Conservation (phyloP, 2,113 vertebrate species). For the Oophaga pumilio region DNA sequence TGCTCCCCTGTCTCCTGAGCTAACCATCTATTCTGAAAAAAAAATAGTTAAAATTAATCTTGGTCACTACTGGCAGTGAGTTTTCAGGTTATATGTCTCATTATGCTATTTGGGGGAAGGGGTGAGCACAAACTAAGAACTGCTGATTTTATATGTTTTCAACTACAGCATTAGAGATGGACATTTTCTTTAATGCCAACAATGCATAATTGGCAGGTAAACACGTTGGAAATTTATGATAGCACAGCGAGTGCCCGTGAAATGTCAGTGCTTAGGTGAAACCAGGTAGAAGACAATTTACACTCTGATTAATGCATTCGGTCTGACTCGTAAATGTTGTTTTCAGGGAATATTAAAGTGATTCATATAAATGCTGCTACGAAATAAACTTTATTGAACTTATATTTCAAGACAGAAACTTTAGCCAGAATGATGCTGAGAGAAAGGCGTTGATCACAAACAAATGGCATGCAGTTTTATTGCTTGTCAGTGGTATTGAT, state of each 20-base stretch:
- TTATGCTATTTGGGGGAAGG: too few species aligned
- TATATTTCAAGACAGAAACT: conserved; percentile 32
- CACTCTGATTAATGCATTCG: conserved; percentile 15
- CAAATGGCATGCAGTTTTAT: conserved; percentile 42
- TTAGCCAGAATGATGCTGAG: conserved; percentile 10
- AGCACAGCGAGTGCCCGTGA: not conserved
- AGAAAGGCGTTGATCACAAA: conserved; percentile 12
- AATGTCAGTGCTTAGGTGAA: conserved; percentile 17
- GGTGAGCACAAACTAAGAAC: not conserved
- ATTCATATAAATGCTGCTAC: conserved; percentile 43
- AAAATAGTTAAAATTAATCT: too few species aligned
- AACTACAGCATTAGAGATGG: not conserved
- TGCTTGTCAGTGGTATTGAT: conserved; percentile 39
- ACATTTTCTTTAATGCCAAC: not conserved
- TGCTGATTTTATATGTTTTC: not conserved
- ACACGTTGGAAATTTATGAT: not conserved
- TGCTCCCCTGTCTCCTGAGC: too few species aligned
- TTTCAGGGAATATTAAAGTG: conserved; percentile 31
- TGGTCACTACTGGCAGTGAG: too few species aligned
- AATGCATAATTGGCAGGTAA: conserved; percentile 10
- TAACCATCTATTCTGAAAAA: too few species aligned
- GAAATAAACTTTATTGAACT: conserved; percentile 45
- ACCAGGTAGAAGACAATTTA: conserved; percentile 28
- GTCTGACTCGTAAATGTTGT: conserved; percentile 31
- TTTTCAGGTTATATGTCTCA: too few species aligned